phyloP scores from a whole-genome alignment of 2,113 vertebrate genomes.

The Callocephalon fimbriatum region DNA sequence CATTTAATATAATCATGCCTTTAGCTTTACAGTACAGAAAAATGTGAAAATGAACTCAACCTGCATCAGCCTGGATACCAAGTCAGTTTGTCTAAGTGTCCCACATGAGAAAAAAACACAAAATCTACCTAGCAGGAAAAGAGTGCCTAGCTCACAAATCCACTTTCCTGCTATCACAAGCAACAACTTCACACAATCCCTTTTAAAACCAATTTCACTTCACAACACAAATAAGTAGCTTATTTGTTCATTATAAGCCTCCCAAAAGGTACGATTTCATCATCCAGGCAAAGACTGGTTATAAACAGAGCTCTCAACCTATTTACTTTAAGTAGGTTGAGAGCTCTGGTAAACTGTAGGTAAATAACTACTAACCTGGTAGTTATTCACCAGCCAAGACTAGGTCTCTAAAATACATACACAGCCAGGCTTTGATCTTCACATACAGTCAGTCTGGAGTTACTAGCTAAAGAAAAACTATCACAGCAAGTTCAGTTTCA shows the following conservation, averaged over 20 bases:
- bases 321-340: neutral
- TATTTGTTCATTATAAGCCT: slow-evolving; percentile 2
- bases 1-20: neutral
- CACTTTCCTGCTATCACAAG: neutral
- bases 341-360: neutral
- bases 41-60: neutral
- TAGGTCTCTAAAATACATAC: neutral
- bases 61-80: neutral
- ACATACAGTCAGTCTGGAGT: neutral
- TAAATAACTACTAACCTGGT: neutral
- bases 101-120: neutral
- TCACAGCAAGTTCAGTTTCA: neutral
- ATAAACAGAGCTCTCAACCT: neutral
- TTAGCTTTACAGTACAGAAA: neutral
- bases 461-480: neutral
- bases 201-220: slow-evolving; percentile 18
- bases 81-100: neutral
- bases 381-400: neutral
- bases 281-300: neutral
- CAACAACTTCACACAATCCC: neutral
- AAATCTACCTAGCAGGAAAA: neutral
- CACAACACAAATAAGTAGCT: neutral
- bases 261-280: neutral
- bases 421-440: neutral
- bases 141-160: neutral